phyloP scores from a whole-genome alignment of 1,140 invertebrate genomes.

The roundworm (Caenorhabditis elegans) region WBcel235 BX284603.4:13343001-13343500 shows the following conservation, averaged over 20 bases:
- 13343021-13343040: slow-evolving; percentile 66
- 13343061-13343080: slow-evolving; percentile 62
- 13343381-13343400: no score
- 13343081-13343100: slow-evolving; percentile 62
- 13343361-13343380: background rate
- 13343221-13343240: background rate
- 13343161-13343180: background rate
- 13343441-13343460: no score
- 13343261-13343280: background rate
- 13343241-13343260: background rate
- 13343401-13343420: no score
- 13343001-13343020: slow-evolving; percentile 64
- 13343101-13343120: slow-evolving; percentile 25
- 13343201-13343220: background rate
- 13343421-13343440: no score
- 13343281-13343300: background rate
- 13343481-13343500: no score
- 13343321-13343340: background rate
- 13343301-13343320: slow-evolving; percentile 1
- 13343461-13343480: no score
- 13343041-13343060: slow-evolving; percentile 67
- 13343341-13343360: background rate
- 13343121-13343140: no score
- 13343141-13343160: background rate
- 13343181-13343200: background rate